Evolutionary conservation across 1,140 invertebrate species (phyloP).

Genomic region (Sarcophaga bullata): DNA sequence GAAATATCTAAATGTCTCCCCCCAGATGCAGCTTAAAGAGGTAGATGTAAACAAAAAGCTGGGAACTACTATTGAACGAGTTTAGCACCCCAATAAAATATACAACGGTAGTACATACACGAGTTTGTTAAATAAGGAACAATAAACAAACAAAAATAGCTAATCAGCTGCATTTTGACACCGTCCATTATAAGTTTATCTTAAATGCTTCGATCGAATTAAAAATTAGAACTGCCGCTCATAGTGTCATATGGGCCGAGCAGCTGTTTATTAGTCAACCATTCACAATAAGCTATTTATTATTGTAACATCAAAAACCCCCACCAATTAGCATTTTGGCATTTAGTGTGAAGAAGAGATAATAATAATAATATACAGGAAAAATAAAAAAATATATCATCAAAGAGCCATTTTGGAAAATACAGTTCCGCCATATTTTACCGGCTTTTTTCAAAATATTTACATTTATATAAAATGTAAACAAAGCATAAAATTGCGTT

Average conservation of each 20-base stretch:
- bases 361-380: constrained; percentile 46
- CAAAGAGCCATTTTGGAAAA: constrained; percentile 61
- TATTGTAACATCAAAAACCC: constrained; percentile 48
- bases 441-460: constrained; percentile 65
- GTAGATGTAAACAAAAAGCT: no score
- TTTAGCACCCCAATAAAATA: no score
- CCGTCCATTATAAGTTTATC: no score
- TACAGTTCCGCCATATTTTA: constrained; percentile 64
- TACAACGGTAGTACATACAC: no score
- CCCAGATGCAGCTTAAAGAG: no score
- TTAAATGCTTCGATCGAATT: no score
- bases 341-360: constrained; percentile 54
- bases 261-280: constrained; percentile 14
- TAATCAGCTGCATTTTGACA: no score
- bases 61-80: no score
- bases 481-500: constrained; percentile 28
- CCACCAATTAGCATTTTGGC: constrained; percentile 48
- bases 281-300: constrained; percentile 27
- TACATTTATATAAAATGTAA: constrained; percentile 57
- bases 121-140: no score
- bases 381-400: constrained; percentile 25
- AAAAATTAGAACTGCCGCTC: no score
- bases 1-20: no score
- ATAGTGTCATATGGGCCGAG: background rate
- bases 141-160: no score